Conservation (phyloP, 2,797 vertebrate species). For the Coregonus sp. region DNA sequence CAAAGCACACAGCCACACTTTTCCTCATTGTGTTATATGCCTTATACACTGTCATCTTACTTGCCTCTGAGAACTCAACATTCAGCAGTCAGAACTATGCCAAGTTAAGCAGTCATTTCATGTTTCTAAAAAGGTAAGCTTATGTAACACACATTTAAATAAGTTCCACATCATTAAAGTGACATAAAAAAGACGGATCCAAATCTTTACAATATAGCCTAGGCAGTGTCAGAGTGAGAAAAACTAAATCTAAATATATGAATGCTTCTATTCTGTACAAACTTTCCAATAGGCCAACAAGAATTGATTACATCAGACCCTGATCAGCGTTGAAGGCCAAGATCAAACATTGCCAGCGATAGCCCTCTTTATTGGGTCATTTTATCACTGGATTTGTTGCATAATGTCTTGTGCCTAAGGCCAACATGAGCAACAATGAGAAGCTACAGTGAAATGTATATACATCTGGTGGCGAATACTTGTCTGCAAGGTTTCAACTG, state of each 20-base stretch:
- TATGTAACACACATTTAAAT: not conserved
- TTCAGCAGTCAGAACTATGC: not conserved
- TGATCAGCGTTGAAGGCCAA: not conserved
- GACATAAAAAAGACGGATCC: not conserved
- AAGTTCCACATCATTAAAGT: not conserved
- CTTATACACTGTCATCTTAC: not conserved
- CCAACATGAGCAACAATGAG: not conserved
- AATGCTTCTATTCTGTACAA: not conserved
- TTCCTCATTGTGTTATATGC: not conserved
- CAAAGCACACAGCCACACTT: not conserved
- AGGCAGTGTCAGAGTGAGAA: too few relatives aligned
- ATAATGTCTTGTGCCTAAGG: not conserved
- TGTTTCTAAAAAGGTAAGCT: not conserved
- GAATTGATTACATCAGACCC: not conserved
- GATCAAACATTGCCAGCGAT: not conserved
- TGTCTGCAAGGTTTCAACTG: not conserved
- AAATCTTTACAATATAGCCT: not conserved
- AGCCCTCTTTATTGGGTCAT: not conserved
- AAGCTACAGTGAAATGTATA: not conserved
- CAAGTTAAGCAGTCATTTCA: not conserved
- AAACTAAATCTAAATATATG: not conserved
- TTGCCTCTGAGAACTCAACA: not conserved
- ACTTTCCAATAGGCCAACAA: not conserved
- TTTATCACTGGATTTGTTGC: not conserved
- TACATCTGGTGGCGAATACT: not conserved